Evolutionary conservation across 2,888 invertebrate species (phyloP).

Genomic region (Seira ritae): DNA sequence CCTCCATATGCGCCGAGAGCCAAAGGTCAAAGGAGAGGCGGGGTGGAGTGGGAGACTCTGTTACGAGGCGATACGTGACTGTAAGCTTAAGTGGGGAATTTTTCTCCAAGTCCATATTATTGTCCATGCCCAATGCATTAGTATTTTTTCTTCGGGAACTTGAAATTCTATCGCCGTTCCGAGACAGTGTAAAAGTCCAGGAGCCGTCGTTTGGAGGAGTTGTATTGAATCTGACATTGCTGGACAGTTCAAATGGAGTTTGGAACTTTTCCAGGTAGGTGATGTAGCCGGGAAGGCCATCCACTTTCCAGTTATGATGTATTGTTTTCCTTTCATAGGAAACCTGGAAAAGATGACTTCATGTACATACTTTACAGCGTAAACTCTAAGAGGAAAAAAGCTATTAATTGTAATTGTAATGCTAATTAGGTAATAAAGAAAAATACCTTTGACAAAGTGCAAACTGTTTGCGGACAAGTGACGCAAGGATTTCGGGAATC

Average conservation of each 20-base stretch:
- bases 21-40: conserved; percentile 53
- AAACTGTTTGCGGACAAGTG: conserved; percentile 49
- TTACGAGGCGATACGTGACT: conserved; percentile 31
- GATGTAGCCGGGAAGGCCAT: conserved; percentile 63
- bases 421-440: not conserved
- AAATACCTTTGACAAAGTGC: conserved; percentile 48
- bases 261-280: conserved; percentile 67
- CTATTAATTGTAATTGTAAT: not conserved
- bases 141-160: no score
- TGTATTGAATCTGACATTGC: conserved; percentile 52
- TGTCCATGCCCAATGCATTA: no score
- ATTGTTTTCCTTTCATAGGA: conserved; percentile 59
- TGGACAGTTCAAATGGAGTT: conserved; percentile 55
- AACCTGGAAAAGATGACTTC: conserved; percentile 44
- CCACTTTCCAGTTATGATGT: conserved; percentile 65
- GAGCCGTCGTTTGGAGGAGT: conserved; percentile 47
- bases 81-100: conserved; percentile 28
- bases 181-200: conserved; percentile 36
- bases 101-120: not conserved
- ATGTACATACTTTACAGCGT: not conserved
- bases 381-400: not conserved
- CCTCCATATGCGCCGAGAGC: conserved; percentile 48
- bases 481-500: conserved; percentile 22
- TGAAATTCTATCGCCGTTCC: not conserved
- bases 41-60: conserved; percentile 8